Conservation (phyloP, 92 coral and sea anemone genomes). For the Actinernus sp. region DNA sequence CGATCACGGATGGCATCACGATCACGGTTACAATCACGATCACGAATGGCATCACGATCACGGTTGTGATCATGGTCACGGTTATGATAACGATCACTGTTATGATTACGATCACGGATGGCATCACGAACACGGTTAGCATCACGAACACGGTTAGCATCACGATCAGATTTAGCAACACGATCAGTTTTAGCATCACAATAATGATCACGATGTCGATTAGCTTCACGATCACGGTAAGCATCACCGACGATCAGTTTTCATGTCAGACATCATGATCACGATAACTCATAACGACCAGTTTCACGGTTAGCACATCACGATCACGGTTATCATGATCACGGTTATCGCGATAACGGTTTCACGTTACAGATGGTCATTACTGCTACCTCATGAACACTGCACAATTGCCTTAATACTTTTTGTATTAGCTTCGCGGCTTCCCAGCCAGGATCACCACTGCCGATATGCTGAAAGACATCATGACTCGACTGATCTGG, state of each 20-base stretch:
- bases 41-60: background rate
- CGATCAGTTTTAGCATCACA: too few species aligned
- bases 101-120: background rate
- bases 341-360: background rate
- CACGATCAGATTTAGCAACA: too few species aligned
- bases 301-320: too few species aligned
- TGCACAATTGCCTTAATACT: background rate
- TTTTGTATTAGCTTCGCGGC: conserved; percentile 73
- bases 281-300: too few species aligned
- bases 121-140: background rate
- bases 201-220: too few species aligned
- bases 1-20: background rate
- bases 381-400: background rate
- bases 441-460: conserved; percentile 71
- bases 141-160: background rate
- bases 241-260: too few species aligned
- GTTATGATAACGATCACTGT: background rate
- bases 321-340: background rate
- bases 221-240: too few species aligned
- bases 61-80: background rate
- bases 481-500: conserved; percentile 90
- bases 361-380: background rate
- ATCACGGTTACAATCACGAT: background rate
- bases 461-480: conserved; percentile 39
- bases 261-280: too few species aligned